phyloP scores from a whole-genome alignment of 2,797 vertebrate genomes.

The Hypotaenidia okinawae region DNA sequence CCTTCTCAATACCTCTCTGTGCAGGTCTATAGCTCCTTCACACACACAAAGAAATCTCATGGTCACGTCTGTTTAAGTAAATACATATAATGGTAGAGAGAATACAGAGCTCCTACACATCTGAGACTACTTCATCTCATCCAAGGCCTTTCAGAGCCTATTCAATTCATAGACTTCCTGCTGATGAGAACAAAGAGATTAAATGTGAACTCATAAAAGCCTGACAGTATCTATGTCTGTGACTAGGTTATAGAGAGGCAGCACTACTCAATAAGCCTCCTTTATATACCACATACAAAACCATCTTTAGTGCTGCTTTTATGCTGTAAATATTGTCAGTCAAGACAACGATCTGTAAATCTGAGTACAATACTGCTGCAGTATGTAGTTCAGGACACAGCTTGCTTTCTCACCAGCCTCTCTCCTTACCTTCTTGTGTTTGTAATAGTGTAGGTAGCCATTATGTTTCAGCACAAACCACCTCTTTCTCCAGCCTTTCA shows the following conservation, averaged over 20 bases:
- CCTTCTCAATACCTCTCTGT: neutral
- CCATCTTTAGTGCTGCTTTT: neutral
- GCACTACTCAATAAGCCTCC: neutral
- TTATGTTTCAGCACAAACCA: constrained; percentile 92
- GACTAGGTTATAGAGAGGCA: neutral
- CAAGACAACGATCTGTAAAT: neutral
- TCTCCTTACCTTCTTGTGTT: constrained; percentile 87
- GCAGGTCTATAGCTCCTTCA: neutral
- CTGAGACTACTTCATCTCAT: neutral
- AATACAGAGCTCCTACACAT: neutral
- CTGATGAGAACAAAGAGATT: neutral
- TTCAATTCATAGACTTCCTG: neutral
- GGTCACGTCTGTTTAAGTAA: neutral
- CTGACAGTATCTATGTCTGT: neutral
- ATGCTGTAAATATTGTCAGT: neutral
- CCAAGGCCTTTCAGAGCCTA: neutral
- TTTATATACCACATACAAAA: neutral
- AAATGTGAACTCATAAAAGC: neutral
- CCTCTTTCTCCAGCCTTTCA: constrained; percentile 93
- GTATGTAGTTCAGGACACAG: neutral
- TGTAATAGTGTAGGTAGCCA: constrained; percentile 89
- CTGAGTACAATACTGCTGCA: neutral
- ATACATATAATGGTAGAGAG: neutral
- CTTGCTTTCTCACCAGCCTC: neutral
- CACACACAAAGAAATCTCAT: neutral